Percentiles rank a stretch among this genome's conserved stretches.
Evolutionary conservation across 1,140 invertebrate species (phyloP).

Genomic region (Leptonema lineaticorne): DNA sequence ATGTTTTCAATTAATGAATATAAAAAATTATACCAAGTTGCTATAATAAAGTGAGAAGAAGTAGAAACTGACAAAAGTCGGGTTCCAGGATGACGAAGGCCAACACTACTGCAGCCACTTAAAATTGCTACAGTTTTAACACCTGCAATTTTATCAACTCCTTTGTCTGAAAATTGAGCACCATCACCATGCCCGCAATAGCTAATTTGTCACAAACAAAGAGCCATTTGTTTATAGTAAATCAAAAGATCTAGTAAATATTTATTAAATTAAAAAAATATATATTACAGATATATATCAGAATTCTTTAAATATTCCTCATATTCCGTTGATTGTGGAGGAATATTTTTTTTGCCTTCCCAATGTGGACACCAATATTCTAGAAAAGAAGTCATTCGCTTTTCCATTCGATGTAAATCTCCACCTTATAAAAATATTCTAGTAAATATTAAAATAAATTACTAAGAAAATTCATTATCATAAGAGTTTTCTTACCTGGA

Average conservation of each 20-base stretch:
- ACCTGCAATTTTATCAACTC: slow-evolving; percentile 47
- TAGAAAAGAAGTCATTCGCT: slow-evolving; percentile 63
- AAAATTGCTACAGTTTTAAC: slow-evolving; percentile 65
- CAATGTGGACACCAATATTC: slow-evolving; percentile 65
- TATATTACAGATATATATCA: slow-evolving; percentile 70
- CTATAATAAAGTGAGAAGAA: slow-evolving; percentile 69
- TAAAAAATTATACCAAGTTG: slow-evolving; percentile 68
- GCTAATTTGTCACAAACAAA: slow-evolving; percentile 48
- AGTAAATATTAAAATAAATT: background rate
- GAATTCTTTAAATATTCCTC: slow-evolving; percentile 58
- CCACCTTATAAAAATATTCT: slow-evolving; percentile 57
- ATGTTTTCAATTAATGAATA: too few relatives aligned
- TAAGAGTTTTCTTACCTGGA: slow-evolving; percentile 49
- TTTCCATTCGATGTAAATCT: slow-evolving; percentile 69
- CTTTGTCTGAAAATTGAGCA: slow-evolving; percentile 62
- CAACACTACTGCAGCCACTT: slow-evolving; percentile 75
- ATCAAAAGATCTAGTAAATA: background rate
- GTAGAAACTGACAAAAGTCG: slow-evolving; percentile 64
- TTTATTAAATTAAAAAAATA: slow-evolving; percentile 7
- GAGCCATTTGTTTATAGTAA: background rate
- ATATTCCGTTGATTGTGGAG: slow-evolving; percentile 61
- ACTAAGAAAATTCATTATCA: slow-evolving; percentile 33
- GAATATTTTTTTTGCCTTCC: slow-evolving; percentile 61
- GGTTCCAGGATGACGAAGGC: slow-evolving; percentile 58
- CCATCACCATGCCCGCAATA: slow-evolving; percentile 81